phyloP scores from a whole-genome alignment of 2,797 vertebrate genomes.

The Falco berigora region DNA sequence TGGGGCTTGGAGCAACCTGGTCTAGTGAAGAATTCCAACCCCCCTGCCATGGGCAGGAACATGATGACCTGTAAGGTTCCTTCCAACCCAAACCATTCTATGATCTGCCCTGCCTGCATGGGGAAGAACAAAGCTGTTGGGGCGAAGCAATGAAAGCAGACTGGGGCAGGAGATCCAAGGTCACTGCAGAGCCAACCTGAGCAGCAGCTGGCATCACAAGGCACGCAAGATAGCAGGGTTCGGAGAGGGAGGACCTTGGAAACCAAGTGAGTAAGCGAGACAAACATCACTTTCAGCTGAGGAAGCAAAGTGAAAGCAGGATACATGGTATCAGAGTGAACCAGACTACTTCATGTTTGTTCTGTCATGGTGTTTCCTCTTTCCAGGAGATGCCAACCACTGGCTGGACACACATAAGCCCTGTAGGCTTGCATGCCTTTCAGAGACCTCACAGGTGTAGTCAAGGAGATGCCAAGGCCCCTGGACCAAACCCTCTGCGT shows the following conservation, averaged over 20 bases:
- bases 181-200: not conserved
- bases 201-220: not conserved
- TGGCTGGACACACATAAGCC: fast-evolving
- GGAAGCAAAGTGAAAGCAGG: not conserved
- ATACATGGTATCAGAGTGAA: not conserved
- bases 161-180: not conserved
- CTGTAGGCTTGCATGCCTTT: not conserved
- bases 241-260: not conserved
- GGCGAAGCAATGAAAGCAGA: not conserved
- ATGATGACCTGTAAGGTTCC: too few species aligned
- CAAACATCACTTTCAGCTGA: not conserved
- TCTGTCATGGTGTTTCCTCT: not conserved
- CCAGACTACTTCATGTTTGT: not conserved
- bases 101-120: not conserved
- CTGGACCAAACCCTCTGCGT: not conserved
- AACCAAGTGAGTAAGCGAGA: not conserved
- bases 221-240: not conserved
- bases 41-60: too few species aligned
- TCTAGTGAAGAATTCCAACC: too few species aligned
- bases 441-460: not conserved
- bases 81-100: too few species aligned
- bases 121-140: not conserved
- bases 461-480: not conserved
- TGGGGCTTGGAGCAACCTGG: too few species aligned
- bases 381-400: not conserved